Percentiles rank a stretch among this genome's conserved stretches.
Evolutionary conservation across 2,113 vertebrate genomes (phyloP).

Genomic region (Lampris incognitus): DNA sequence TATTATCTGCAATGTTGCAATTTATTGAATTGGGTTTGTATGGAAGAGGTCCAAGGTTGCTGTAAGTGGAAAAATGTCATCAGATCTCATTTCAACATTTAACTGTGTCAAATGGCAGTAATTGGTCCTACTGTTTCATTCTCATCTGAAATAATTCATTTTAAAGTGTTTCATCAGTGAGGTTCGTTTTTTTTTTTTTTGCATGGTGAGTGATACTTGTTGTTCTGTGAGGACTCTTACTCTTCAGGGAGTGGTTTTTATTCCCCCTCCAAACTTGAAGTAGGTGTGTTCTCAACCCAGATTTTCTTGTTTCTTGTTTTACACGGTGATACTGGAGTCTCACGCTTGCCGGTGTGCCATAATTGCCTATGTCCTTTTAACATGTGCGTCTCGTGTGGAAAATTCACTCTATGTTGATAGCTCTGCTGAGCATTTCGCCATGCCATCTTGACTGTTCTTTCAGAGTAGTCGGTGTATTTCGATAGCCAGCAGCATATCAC

Average conservation of each 20-base stretch:
- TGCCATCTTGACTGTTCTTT: not conserved
- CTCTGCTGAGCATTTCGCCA: not conserved
- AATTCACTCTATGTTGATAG: not conserved
- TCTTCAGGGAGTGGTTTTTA: conserved; percentile 11
- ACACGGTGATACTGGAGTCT: conserved; percentile 24
- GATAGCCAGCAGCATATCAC: conserved; percentile 43
- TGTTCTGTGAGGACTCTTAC: conserved; percentile 1
- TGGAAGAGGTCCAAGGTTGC: not conserved
- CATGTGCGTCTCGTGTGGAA: conserved; percentile 1
- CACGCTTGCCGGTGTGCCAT: conserved; percentile 1
- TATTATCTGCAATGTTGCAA: not conserved
- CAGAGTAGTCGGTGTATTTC: conserved; percentile 19
- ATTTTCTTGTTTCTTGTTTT: conserved; percentile 71
- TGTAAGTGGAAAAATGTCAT: not conserved
- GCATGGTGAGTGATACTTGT: conserved; percentile 10
- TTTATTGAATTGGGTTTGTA: not conserved
- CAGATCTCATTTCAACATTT: not conserved
- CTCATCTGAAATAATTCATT: not conserved
- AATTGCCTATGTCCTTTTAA: not conserved
- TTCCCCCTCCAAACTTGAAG: conserved; percentile 16
- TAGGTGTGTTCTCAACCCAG: conserved; percentile 65
- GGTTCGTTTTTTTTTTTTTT: no score
- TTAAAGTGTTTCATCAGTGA: conserved; percentile 1
- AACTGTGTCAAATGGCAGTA: not conserved
- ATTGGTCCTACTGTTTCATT: not conserved